phyloP scores from a whole-genome alignment of 2,113 vertebrate species.

The Telmatochromis brichardi region DNA sequence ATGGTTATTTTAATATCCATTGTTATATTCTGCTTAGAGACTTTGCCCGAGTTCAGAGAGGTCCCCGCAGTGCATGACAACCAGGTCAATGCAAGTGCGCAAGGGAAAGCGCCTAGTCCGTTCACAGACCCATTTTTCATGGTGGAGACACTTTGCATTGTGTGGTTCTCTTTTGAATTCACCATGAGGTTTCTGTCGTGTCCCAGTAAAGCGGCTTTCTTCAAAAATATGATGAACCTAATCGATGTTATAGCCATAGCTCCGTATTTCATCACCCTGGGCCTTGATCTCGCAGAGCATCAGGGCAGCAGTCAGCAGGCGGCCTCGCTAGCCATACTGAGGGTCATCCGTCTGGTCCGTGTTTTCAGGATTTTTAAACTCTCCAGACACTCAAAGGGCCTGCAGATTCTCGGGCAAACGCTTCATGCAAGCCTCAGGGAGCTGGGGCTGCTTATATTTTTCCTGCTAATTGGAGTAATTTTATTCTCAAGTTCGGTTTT shows the following conservation, averaged over 20 bases:
- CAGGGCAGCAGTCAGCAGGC: conserved; percentile 84
- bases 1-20: conserved; percentile 86
- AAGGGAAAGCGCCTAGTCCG: conserved; percentile 22
- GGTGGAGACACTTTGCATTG: conserved; percentile 87
- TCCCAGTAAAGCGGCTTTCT: conserved; percentile 86
- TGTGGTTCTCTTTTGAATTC: conserved; percentile 93
- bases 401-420: conserved; percentile 92
- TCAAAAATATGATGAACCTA: conserved; percentile 88
- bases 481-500: conserved; percentile 93
- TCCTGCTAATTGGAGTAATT: conserved; percentile 88
- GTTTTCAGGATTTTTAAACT: conserved; percentile 96
- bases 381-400: conserved; percentile 90
- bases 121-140: conserved; percentile 91
- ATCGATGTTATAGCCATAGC: conserved; percentile 88
- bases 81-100: conserved; percentile 49
- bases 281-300: conserved; percentile 80
- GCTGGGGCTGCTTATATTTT: conserved; percentile 89
- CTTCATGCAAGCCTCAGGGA: conserved; percentile 88
- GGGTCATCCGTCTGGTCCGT: conserved; percentile 87
- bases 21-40: conserved; percentile 87
- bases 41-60: conserved; percentile 84
- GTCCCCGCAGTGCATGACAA: conserved; percentile 34
- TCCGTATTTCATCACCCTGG: conserved; percentile 88
- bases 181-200: conserved; percentile 85
- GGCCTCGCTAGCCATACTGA: conserved; percentile 86